A percentile compares a stretch with the other conserved stretches of the same genome.
Evolutionary conservation across 2,888 invertebrate species (phyloP).

Genomic region (Phytoseiulus persimilis): DNA sequence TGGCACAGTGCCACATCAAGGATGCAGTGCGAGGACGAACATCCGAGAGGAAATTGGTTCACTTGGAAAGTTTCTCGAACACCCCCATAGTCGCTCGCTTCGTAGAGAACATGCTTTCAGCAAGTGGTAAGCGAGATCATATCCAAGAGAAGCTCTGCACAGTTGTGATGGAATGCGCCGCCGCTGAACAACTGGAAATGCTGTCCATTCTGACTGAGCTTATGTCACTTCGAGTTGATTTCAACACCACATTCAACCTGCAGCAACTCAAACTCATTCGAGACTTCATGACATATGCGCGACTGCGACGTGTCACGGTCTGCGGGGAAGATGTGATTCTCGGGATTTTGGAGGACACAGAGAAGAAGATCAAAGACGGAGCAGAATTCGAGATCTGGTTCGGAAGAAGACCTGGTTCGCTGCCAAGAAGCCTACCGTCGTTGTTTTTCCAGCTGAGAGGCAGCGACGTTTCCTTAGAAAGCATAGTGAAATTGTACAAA

Average conservation of each 20-base stretch:
- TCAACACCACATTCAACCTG: conserved; percentile 8
- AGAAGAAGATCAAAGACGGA: not conserved
- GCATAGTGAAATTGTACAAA: conserved; percentile 36
- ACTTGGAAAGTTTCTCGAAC: conserved; percentile 38
- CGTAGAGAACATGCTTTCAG: conserved; percentile 17
- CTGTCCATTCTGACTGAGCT: conserved; percentile 54
- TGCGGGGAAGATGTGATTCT: conserved; percentile 24
- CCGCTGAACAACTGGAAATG: conserved; percentile 67
- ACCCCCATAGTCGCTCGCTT: conserved; percentile 34
- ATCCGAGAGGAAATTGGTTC: conserved; percentile 47
- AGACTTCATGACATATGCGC: conserved; percentile 26
- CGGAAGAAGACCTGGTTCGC: not conserved
- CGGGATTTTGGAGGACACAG: not conserved
- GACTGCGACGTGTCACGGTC: not conserved
- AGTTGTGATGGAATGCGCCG: conserved; percentile 69
- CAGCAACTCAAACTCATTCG: conserved; percentile 22
- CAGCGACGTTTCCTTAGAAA: conserved; percentile 7
- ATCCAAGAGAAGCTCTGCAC: conserved; percentile 56
- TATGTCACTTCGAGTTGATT: conserved; percentile 24
- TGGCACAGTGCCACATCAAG: conserved; percentile 70
- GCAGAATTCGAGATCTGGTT: conserved; percentile 13
- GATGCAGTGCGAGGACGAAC: conserved; percentile 64
- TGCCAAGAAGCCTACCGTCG: not conserved
- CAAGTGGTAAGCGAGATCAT: conserved; percentile 43
- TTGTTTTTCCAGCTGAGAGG: conserved; percentile 13